These are phyloP conservation scores for Cryptotis parvus DNA, from an alignment of 2,113 vertebrate species.

Conservation along the genomic window DNA sequence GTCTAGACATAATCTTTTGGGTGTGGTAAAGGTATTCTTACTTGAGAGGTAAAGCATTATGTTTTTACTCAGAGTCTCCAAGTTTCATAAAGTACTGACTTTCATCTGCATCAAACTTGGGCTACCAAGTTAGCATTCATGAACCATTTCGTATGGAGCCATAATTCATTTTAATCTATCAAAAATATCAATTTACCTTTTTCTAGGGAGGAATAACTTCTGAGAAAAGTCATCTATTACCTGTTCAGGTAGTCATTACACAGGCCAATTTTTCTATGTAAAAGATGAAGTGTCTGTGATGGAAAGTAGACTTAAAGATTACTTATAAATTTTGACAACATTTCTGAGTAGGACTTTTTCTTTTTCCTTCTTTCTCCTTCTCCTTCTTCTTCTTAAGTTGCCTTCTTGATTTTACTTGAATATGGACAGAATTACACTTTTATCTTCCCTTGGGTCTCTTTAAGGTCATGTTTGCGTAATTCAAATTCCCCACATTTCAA, in stretches of 20 bases:
- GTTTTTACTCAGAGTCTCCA: background rate
- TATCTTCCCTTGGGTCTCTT: constrained; percentile 30
- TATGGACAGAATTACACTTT: constrained; percentile 43
- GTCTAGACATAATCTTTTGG: background rate
- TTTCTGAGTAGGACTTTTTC: background rate
- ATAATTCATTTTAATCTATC: constrained; percentile 7
- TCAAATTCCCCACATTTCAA: constrained; percentile 75
- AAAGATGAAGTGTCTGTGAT: constrained; percentile 25
- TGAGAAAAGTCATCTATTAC: constrained; percentile 28
- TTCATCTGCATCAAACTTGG: background rate
- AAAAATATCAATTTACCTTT: constrained; percentile 15
- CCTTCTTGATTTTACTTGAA: constrained; percentile 64
- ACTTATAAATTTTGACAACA: background rate
- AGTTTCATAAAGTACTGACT: background rate
- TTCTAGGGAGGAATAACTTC: constrained; percentile 9
- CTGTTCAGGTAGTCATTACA: background rate
- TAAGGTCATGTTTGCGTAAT: constrained; percentile 61
- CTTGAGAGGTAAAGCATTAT: background rate
- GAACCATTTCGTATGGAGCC: background rate
- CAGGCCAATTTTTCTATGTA: background rate
- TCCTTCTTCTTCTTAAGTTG: background rate
- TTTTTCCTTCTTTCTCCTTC: no score
- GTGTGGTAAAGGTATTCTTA: background rate
- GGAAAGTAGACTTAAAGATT: constrained; percentile 17
- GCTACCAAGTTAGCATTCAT: background rate